Base-by-base conservation (phyloP, 2,888 invertebrate species). In the Troides oblongomaculatus region DNA sequence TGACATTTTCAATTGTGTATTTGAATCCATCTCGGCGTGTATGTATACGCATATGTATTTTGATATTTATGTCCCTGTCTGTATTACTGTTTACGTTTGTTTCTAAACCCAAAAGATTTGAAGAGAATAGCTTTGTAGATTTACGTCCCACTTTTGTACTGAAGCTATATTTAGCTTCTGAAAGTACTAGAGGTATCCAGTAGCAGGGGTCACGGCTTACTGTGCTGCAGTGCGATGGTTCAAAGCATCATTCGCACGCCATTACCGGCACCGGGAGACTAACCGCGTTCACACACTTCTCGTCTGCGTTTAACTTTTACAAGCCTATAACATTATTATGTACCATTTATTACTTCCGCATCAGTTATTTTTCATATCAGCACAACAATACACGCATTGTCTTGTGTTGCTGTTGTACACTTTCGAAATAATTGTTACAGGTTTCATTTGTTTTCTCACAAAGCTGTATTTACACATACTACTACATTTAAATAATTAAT, bases 291-390 rank as follows among this genome's bases (percentile, higher is more conserved):
- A 81, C 81, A 80, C 73, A 73, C 74, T 71, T 64, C 71, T 74
- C 73, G 66, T 71, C 70, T 77, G 79, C 78, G 74, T 78, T 73
- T 62, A 62, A 21, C 50, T 53, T 66, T 58, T 58, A 56, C 64
- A 64, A 64, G 64, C 72, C 68, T 58, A 83, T 79, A 77, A 82
- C 81, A 76, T 80, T 68, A 71, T 76, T 70, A 78, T 77, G 74
- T 77, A 76, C 81, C 79, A 84, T 79, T 76, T 78, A 79, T 83
- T 76, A 77, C 77, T 84, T 84, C 84, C 82, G 80, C 76, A 75
- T 79, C 53, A 53, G 53, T 58, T 78, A 71, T 62, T 69, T 67
- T 68, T 57, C 46, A 64, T 64, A 60, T 68, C 56, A 57, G 14
- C 63, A 36, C 58, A 43, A 62, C 50, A 59, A 62, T 30, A 57